Base-by-base conservation (phyloP, 1,140 invertebrate species). In the Anastrepha ludens region DNA sequence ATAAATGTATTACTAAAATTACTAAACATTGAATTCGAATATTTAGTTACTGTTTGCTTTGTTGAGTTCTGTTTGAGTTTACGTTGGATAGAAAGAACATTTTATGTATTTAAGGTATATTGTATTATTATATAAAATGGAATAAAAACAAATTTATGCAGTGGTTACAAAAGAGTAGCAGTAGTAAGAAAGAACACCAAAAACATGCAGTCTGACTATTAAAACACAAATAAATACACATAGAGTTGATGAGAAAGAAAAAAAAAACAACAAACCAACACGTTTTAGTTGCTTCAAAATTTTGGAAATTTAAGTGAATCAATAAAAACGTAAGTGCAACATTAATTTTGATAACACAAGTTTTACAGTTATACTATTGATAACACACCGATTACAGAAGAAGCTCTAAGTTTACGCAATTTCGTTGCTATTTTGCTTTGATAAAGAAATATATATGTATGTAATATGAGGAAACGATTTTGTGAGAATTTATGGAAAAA, bases 1-100 rank as follows among this genome's bases (percentile, higher is more conserved):
- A 64, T 15, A 85, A 88, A 89, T 67, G 87, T 86, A 88, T 89
- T 85, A 60, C 85, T 86, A 86, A 60, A 41, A 60, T 60, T 86
- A 86, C 85, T 86, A 62, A 62, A 86, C 85, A 86, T 60, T 62
- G 5, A 81, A 81, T 20, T 86, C 5, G 62, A 62, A 41, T 39
- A 60, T 86, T 86, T 86, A 41, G 15, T n/a, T 60, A 59, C 67
- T 88, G 85, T 62, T 86, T 13, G 62, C 78, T 87, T 85, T 65
- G 39, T 50, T 85, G 74, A 29, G 74, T 87, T 87, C 8, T 65
- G 64, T 88, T 59, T 44, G 6, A 67, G 5, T 44, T 64, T 65
- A 29, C 44, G 11, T 65, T 85, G 17, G 8, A 65, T 87, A 44
- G 62, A 81, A 81, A 44, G 62, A 81, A 81, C 74, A 81, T 55